phyloP scores from a whole-genome alignment of 2,888 invertebrate species.

The Erpobdella octoculata region DNA sequence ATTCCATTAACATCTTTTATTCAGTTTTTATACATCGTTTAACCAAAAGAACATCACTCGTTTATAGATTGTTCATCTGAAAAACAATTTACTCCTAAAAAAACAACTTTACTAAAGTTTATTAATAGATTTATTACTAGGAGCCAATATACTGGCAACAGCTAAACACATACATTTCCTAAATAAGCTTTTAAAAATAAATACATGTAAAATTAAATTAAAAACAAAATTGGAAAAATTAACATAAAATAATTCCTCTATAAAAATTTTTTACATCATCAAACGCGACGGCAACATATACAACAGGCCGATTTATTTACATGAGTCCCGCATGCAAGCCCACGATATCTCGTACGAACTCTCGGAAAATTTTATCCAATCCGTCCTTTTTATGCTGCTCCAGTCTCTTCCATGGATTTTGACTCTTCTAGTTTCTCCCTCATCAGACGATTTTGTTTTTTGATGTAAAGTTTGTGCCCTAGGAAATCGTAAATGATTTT shows the following conservation, averaged over 20 bases:
- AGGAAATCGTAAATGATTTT: neutral
- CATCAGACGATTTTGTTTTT: neutral
- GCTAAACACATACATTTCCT: too few relatives aligned
- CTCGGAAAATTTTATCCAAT: neutral
- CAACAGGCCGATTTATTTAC: too few relatives aligned
- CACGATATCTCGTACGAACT: neutral
- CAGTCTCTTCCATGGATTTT: neutral
- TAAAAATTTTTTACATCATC: neutral
- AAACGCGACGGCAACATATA: neutral
- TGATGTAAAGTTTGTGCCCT: neutral
- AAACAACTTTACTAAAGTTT: too few relatives aligned
- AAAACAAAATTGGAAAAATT: neutral
- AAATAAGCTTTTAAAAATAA: too few relatives aligned
- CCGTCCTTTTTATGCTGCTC: neutral
- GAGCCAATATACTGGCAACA: too few relatives aligned
- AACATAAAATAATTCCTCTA: neutral
- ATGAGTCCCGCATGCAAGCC: neutral
- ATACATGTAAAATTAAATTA: neutral
- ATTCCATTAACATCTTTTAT: too few relatives aligned
- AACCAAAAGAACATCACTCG: too few relatives aligned
- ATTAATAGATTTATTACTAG: too few relatives aligned
- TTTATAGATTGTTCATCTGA: too few relatives aligned
- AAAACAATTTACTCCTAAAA: too few relatives aligned
- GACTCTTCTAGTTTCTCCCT: slow-evolving; percentile 5
- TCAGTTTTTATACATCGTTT: too few relatives aligned